Conservation (phyloP, 1,140 invertebrate species). For the Berghia stephanieae region DNA sequence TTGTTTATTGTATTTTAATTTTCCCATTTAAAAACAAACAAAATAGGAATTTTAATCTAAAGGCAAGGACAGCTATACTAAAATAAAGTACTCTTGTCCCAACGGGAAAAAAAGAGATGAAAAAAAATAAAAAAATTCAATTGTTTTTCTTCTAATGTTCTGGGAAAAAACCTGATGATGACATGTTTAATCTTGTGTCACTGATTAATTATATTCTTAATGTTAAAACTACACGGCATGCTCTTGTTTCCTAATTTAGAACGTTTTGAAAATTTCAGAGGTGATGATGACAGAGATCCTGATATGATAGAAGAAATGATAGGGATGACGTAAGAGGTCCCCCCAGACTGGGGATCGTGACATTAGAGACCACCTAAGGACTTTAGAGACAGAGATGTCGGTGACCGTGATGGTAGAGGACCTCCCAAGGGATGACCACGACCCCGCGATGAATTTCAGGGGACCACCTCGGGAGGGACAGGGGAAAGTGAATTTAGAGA, state of each 20-base stretch:
- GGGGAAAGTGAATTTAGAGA: constrained; percentile 26
- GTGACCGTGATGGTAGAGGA: constrained; percentile 32
- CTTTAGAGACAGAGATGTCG: too few species aligned
- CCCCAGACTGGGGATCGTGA: constrained; percentile 17
- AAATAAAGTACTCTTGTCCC: background rate
- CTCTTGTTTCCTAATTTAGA: background rate
- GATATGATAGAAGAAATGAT: background rate
- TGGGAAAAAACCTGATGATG: background rate
- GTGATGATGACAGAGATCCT: constrained; percentile 24
- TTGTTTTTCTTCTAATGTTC: background rate
- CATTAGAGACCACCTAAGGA: constrained; percentile 25
- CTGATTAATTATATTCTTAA: too few species aligned
- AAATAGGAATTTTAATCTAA: too few species aligned
- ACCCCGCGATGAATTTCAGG: constrained; percentile 24
- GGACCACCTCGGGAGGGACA: constrained; percentile 13
- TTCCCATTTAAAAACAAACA: too few species aligned
- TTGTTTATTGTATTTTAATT: too few species aligned
- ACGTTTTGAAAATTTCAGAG: constrained; percentile 3
- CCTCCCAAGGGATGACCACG: constrained; percentile 42
- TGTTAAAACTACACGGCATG: too few species aligned
- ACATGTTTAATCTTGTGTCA: too few species aligned
- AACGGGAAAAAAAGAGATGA: background rate
- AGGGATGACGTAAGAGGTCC: constrained; percentile 28
- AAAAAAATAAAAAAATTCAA: background rate
- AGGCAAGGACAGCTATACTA: too few species aligned